Evolutionary conservation across 1,140 invertebrate genomes (phyloP).

Genomic region (Zaprionus camerounensis): DNA sequence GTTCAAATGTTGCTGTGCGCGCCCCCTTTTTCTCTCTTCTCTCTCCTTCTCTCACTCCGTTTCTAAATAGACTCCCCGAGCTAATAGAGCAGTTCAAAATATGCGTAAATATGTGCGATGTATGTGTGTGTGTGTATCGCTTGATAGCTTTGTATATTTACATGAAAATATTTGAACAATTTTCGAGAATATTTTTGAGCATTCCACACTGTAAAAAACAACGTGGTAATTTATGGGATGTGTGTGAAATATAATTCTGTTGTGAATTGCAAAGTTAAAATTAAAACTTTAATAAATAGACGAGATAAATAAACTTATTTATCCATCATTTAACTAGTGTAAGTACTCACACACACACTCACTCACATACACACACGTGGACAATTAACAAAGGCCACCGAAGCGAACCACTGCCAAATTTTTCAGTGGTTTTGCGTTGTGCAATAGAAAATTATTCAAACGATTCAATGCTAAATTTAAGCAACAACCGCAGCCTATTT

Average conservation of each 20-base stretch:
- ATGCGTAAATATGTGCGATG: background rate
- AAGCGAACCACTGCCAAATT: slow-evolving; percentile 50
- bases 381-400: slow-evolving; percentile 18
- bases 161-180: slow-evolving; percentile 1
- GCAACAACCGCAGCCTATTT: slow-evolving; percentile 66
- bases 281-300: background rate
- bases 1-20: background rate
- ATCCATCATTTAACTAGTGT: background rate
- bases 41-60: background rate
- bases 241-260: background rate
- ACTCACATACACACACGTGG: background rate
- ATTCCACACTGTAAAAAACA: background rate
- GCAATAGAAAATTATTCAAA: slow-evolving; percentile 44
- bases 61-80: slow-evolving; percentile 19
- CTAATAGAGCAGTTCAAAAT: slow-evolving; percentile 19
- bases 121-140: background rate
- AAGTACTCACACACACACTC: background rate
- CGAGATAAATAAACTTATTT: background rate
- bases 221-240: background rate
- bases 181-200: background rate
- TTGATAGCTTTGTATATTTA: slow-evolving; percentile 5
- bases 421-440: slow-evolving; percentile 53
- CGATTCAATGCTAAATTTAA: slow-evolving; percentile 61
- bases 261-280: background rate
- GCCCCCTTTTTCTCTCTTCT: background rate